A percentile compares a stretch with the other conserved stretches of the same genome.
Conservation (phyloP, 2,888 invertebrate genomes). For the Drosophila acutilabella region DNA sequence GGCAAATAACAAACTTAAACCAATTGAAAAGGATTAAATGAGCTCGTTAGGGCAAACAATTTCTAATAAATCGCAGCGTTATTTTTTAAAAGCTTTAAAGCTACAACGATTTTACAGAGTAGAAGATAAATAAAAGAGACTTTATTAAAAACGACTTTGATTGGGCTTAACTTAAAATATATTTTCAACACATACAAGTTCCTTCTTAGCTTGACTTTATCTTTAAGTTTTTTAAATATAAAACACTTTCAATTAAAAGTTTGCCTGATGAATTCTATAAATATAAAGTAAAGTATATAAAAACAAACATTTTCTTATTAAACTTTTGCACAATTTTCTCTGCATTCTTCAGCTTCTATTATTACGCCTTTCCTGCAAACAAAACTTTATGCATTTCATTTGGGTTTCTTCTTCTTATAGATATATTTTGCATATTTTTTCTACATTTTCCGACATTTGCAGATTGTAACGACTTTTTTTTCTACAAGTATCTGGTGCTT, state of each 20-base stretch:
- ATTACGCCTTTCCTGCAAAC: background rate
- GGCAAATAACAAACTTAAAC: conserved; percentile 23
- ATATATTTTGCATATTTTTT: conserved; percentile 10
- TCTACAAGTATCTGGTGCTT: conserved; percentile 38
- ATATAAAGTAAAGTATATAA: background rate
- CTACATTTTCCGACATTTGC: conserved; percentile 5
- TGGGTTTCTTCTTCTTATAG: conserved; percentile 1
- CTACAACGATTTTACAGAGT: background rate
- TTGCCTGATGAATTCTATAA: no score
- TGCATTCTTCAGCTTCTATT: background rate
- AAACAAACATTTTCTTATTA: background rate
- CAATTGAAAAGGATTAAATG: conserved; percentile 17
- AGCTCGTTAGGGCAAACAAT: conserved; percentile 8
- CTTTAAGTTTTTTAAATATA: no score
- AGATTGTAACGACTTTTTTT: conserved; percentile 6
- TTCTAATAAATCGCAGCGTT: background rate
- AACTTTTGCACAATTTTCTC: background rate
- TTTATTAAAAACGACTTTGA: no score
- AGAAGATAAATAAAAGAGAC: background rate
- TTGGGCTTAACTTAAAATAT: no score
- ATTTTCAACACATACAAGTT: no score
- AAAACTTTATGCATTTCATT: background rate
- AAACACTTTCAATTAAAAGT: no score
- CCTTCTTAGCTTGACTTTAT: no score
- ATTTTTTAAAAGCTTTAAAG: background rate